Base-by-base conservation (phyloP, 2,888 invertebrate species). In the Spatulosminthurus flaviceps region DNA sequence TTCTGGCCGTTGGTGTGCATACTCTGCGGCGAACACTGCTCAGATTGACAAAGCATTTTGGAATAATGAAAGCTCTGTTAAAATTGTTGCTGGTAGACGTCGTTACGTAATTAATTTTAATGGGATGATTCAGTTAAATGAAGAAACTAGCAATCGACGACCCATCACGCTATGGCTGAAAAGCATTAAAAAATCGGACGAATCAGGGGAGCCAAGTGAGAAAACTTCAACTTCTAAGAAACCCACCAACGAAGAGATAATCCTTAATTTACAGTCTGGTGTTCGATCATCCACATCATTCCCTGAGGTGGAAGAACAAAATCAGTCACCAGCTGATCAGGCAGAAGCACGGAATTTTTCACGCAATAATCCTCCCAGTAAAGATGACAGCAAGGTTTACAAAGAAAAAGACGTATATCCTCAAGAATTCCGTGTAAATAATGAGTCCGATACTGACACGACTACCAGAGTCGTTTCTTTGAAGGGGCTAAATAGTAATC, bases 141-240 rank as follows among this genome's bases (percentile, higher is more conserved):
- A 94, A 86, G 94, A 94, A 84, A 94, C 93, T 29, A 93, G 93
- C n/a, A 94, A 93, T 85, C 90, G 93, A 84, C 89, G 94, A 73
- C 94, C 94, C 0, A 92, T 95, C 26, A 92, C 93, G 85, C 91
- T 94, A 87, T 91, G 88, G 43, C 86, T 88, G 16, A 86, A 86
- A 78, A 71, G 60, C 60, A 64, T 29, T 51, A 74, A 69, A 22
- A 77, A 74, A 28, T n/a, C 41, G 21, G 72, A 72, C n/a, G 73
- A 78, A 9, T 41, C 61, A n/a, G 61, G 5, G 21, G n/a, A n/a
- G n/a, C 22, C 5, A 11, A 5, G 24, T 4, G 21, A 72, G 28
- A 43, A 72, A 22, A 7, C 72, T 51, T 13, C 61, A 13, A n/a
- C 5, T 61, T 61, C 64, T 2, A 22, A 64, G 24, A 64, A 64